These are phyloP conservation scores for Sphyrna mokarran DNA, from an alignment of 2,113 vertebrate genomes.

Conservation along the genomic window DNA sequence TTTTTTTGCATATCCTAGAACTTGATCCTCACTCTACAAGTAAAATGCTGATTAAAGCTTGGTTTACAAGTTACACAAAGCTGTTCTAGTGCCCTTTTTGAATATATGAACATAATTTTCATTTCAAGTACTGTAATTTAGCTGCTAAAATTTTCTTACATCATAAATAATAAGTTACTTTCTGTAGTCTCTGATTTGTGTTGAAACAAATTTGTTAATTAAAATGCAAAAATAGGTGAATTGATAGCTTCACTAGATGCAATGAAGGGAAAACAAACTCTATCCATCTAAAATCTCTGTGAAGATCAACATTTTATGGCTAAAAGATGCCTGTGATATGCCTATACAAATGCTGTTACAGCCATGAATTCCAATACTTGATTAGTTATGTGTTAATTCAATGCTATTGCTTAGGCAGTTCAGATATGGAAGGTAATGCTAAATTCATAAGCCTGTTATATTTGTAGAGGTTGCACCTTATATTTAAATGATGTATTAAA, in stretches of 20 bases:
- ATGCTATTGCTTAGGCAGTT: neutral
- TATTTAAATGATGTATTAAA: neutral
- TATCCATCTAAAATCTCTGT: neutral
- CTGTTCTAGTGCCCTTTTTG: neutral
- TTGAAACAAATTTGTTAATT: neutral
- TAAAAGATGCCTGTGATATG: neutral
- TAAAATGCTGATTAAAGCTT: neutral
- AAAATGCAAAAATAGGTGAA: neutral
- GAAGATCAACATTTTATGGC: neutral
- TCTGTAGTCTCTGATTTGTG: neutral
- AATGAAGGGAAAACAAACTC: neutral
- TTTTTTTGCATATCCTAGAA: neutral
- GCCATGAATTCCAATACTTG: neutral
- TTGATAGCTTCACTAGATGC: neutral
- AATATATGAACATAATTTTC: neutral
- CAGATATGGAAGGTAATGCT: neutral
- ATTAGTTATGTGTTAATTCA: neutral
- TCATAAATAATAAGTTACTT: neutral
- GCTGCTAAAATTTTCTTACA: neutral
- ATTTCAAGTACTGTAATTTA: neutral
- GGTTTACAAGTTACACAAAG: neutral
- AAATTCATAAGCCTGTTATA: neutral
- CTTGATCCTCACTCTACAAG: neutral
- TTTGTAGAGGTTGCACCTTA: neutral
- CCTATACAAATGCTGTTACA: neutral